These are phyloP conservation scores for Caranx ignobilis DNA, from an alignment of 2,113 vertebrate species.

Conservation along the genomic window DNA sequence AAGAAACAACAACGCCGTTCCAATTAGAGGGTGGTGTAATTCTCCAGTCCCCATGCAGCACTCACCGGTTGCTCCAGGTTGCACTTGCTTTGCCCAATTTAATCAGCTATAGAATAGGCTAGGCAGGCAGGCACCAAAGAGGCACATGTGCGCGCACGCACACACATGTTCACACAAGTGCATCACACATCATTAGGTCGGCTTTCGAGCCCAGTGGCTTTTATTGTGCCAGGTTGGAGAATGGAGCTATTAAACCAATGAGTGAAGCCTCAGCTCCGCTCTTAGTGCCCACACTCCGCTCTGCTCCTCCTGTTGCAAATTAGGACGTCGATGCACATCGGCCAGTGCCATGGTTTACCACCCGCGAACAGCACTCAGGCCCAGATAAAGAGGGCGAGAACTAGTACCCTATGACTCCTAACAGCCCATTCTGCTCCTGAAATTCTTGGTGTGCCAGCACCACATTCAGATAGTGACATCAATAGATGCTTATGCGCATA, in stretches of 20 bases:
- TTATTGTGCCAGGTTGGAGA: conserved; percentile 55
- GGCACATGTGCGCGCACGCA: conserved; percentile 8
- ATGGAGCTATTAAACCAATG: conserved; percentile 65
- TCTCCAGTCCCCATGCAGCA: conserved; percentile 57
- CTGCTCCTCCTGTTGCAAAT: conserved; percentile 62
- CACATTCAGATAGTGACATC: conserved; percentile 43
- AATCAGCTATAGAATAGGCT: conserved; percentile 61
- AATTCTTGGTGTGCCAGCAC: conserved; percentile 31
- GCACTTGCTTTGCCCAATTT: conserved; percentile 60
- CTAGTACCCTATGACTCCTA: conserved; percentile 33
- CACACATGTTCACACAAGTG: background rate
- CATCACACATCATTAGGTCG: conserved; percentile 65
- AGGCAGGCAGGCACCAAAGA: conserved; percentile 6
- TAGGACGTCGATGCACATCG: conserved; percentile 40
- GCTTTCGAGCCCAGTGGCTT: conserved; percentile 61
- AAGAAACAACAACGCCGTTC: conserved; percentile 67
- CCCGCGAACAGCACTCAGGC: conserved; percentile 43
- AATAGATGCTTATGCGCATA: conserved; percentile 31
- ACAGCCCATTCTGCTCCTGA: conserved; percentile 21
- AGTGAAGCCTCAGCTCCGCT: conserved; percentile 49
- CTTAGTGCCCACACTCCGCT: conserved; percentile 53
- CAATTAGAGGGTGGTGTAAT: conserved; percentile 68
- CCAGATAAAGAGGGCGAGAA: conserved; percentile 46
- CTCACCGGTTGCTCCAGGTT: conserved; percentile 60
- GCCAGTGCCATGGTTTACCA: conserved; percentile 45